A percentile compares a stretch with the other conserved stretches of the same genome.
Evolutionary conservation across 2,113 vertebrate genomes (phyloP).

Genomic region (Callipepla squamata): DNA sequence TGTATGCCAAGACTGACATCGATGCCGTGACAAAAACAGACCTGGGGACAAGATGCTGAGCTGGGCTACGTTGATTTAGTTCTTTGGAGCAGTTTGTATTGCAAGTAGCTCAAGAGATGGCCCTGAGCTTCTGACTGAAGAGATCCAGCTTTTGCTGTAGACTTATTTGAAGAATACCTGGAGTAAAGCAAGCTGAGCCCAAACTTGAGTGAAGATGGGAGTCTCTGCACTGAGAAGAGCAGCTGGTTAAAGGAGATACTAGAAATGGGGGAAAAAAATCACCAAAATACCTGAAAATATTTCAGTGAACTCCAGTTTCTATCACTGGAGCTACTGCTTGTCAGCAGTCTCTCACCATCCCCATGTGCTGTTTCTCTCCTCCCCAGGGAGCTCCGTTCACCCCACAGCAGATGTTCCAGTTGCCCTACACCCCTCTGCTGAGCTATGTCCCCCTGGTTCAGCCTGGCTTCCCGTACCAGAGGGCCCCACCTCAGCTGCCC

Average conservation of each 20-base stretch:
- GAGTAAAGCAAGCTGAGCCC: not conserved
- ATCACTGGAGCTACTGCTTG: not conserved
- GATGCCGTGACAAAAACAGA: not conserved
- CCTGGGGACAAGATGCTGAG: not conserved
- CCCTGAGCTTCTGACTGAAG: not conserved
- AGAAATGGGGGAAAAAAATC: not conserved
- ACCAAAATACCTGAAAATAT: not conserved
- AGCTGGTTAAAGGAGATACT: not conserved
- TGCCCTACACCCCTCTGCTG: conserved; percentile 41
- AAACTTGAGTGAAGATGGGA: not conserved
- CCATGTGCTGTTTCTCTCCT: not conserved
- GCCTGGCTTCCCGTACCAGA: conserved; percentile 43
- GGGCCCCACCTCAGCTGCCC: conserved; percentile 1
- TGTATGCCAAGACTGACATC: not conserved
- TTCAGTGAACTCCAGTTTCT: not conserved
- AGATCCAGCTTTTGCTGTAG: not conserved
- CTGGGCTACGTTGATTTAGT: no score
- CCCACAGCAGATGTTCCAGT: conserved; percentile 61
- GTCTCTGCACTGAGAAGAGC: not conserved
- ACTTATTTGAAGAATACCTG: not conserved
- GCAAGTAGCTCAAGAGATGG: not conserved
- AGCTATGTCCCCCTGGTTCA: conserved; percentile 63
- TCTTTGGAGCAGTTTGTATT: not conserved
- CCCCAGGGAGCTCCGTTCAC: conserved; percentile 61
- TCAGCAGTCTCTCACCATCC: not conserved